Conservation (phyloP, 2,797 vertebrate genomes). For the Picus viridis region DNA sequence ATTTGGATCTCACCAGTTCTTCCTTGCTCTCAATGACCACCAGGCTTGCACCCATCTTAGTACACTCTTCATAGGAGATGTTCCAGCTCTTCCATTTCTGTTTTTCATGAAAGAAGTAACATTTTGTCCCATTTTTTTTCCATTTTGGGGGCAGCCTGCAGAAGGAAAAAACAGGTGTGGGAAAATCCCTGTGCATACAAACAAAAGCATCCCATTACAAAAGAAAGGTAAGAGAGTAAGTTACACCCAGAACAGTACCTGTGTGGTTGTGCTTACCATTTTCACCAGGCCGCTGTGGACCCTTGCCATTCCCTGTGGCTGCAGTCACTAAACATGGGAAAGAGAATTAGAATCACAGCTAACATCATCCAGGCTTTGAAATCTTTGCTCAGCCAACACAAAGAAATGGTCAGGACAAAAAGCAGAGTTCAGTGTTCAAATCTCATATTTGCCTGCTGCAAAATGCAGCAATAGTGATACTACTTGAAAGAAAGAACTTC, state of each 20-base stretch:
- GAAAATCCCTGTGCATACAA: not conserved
- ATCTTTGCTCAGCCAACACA: not conserved
- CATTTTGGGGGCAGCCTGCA: not conserved
- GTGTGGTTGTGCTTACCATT: not conserved
- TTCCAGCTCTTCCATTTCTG: accelerated
- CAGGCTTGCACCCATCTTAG: not conserved
- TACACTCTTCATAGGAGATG: not conserved
- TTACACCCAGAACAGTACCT: not conserved
- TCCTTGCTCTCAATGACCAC: not conserved
- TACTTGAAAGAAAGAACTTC: not conserved
- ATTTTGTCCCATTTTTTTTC: not conserved
- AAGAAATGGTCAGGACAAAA: not conserved
- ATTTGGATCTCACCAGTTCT: constrained; percentile 18
- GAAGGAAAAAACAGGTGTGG: not conserved
- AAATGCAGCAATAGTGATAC: not conserved
- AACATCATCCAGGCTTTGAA: not conserved
- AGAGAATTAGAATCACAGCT: not conserved
- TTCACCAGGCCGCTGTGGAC: not conserved
- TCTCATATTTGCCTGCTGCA: not conserved
- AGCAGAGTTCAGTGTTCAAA: not conserved
- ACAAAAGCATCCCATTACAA: not conserved
- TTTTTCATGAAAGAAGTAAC: not conserved
- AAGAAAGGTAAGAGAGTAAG: not conserved
- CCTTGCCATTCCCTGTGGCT: not conserved
- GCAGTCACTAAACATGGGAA: not conserved